Evolutionary conservation across 92 coral and sea anemone species (phyloP), one percentile per base, ranked within the genome.

Genomic region (Virgularia gustaviana): DNA sequence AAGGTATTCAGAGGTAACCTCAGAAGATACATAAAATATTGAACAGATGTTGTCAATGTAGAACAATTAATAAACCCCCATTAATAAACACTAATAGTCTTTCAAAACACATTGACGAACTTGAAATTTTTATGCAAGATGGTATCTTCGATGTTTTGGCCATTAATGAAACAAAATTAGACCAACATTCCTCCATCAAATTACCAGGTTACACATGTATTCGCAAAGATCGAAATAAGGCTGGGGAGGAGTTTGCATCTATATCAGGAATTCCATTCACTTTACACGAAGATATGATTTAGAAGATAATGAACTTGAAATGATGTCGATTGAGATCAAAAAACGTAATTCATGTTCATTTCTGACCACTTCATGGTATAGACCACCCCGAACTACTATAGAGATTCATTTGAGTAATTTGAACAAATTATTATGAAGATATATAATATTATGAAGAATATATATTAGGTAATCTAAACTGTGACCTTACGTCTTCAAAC

Each of bases 221-320:
- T 19, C 63, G 76, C 15, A 34, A 59, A 29, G 76, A 53, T 49
- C 41, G 68, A 34, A 42, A 65, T 51, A 67, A 34, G 42, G 39
- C 53, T 73, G 80, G 9, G 80, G 78, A n/a, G 80, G 80, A 22
- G 78, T 78, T 49, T 78, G 82, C 52, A 38, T 77, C 30, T 77
- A 67, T 54, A 53, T 78, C 19, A 41, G 63, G 36, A 37, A 65
- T 45, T 49, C 82, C 49, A 51, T 78, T 19, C 49, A 51, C 35
- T 70, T 65, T 49, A 10, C 62, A 18, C 52, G 76, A 70, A 34
- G 28, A 67, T 35, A 29, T 27, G 44, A 36, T 33, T 22, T 39
- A 8, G 76, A 65, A 39, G 34, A 31, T 53, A 58, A 78, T n/a
- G 20, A 12, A 20, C 56, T 52, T 20, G 82, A 78, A 54, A 36